These are phyloP conservation scores for Schizopygopsis malacanthus DNA, from an alignment of 2,797 vertebrate genomes.

Conservation along the genomic window DNA sequence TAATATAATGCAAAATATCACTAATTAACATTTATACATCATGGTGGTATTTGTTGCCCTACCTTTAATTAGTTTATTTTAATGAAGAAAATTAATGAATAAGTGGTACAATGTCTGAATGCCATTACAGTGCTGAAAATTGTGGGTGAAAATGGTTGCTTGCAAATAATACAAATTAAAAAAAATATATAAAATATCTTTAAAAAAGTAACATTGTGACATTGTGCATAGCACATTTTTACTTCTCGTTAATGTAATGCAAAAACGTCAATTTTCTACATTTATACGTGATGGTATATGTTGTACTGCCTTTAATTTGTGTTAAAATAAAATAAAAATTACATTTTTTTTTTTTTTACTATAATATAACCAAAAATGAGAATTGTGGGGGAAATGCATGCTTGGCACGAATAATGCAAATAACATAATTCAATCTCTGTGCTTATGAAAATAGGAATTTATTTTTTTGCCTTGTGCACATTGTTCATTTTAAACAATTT, in stretches of 20 bases:
- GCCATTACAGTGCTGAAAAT: not conserved
- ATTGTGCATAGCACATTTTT: not conserved
- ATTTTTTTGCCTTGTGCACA: not conserved
- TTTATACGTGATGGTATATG: not conserved
- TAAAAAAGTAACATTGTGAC: too few relatives aligned
- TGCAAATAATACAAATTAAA: not conserved
- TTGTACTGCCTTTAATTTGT: not conserved
- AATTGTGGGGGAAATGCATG: not conserved
- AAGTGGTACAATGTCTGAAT: not conserved
- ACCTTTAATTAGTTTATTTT: not conserved
- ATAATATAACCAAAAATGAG: not conserved
- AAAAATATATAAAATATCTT: not conserved
- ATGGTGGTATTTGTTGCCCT: not conserved
- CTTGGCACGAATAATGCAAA: not conserved
- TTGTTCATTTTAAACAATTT: not conserved
- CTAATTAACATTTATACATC: not conserved
- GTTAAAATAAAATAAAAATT: too few relatives aligned
- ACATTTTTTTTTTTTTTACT: too few relatives aligned
- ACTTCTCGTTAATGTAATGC: not conserved
- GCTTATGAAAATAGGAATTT: not conserved
- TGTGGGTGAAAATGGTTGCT: not conserved
- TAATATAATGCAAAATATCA: not conserved
- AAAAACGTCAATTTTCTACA: not conserved
- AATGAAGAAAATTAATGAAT: not conserved
- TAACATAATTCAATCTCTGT: not conserved